Conservation (phyloP, 2,888 invertebrate genomes). For the Himalopsyche tibetana region DNA sequence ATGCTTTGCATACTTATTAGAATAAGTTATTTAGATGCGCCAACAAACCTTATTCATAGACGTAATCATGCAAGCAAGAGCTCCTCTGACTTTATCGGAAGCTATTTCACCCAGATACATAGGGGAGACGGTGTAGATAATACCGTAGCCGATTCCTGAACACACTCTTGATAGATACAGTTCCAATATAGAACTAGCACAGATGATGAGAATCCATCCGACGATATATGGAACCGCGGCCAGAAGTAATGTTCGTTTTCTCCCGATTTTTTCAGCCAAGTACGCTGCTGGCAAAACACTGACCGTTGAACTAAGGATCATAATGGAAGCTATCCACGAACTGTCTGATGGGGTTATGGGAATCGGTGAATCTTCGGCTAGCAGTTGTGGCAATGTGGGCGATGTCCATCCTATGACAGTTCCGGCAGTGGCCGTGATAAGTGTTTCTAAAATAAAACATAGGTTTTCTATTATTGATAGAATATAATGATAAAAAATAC, state of each 20-base stretch:
- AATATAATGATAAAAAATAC: neutral
- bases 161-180: constrained; percentile 80
- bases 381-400: constrained; percentile 76
- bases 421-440: constrained; percentile 76
- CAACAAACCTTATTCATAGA: constrained; percentile 76
- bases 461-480: neutral
- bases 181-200: constrained; percentile 76
- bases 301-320: constrained; percentile 80
- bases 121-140: constrained; percentile 79
- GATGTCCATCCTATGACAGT: constrained; percentile 80
- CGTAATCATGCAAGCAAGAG: constrained; percentile 79
- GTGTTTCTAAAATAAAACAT: constrained; percentile 72
- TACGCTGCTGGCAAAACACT: constrained; percentile 81
- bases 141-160: constrained; percentile 80
- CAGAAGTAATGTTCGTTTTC: constrained; percentile 80
- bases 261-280: constrained; percentile 80
- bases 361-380: constrained; percentile 73
- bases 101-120: constrained; percentile 81
- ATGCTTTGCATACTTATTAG: neutral
- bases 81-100: constrained; percentile 78
- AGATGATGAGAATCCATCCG: constrained; percentile 80
- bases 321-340: constrained; percentile 81
- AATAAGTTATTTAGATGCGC: neutral
- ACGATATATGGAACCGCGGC: constrained; percentile 79
- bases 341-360: constrained; percentile 75